Evolutionary conservation across 1,140 invertebrate species (phyloP), one percentile per base, ranked within the genome.

Genomic region (Hydropsyche tenuis): DNA sequence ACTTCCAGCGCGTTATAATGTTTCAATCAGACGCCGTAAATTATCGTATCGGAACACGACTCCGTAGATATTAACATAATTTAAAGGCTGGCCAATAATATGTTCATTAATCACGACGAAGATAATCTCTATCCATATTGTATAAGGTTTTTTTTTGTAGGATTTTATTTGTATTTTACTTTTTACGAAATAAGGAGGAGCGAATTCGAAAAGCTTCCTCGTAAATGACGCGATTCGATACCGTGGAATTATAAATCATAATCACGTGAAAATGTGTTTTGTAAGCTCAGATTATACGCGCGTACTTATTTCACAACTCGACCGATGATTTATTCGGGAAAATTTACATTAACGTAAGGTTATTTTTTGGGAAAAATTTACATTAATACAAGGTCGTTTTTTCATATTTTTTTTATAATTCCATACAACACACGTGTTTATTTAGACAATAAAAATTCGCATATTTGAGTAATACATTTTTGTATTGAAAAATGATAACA

Each of bases 11-110:
- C 30, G 30, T 37, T 22, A 48, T 70, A 70, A 70, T 60, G 51
- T 70, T 70, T 70, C 68, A 70, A 70, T 70, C 68, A 23, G 14
- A 45, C 43, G 27, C 22, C 16, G 46, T 70, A 70, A 70, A 70
- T 70, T 43, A 68, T 68, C 16, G 37, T 65, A 43, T 42, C 63
- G 14, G 37, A 37, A 68, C 65, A 51, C 16, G 25, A 70, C 7
- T 45, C 16, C 25, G 25, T 25, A 37, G 68, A 70, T 70, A 56
- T 70, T 70, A 70, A 37, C 46, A 56, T 60, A 46, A 70, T 70
- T 70, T 68, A 68, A 68, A 60, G 56, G 56, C 56, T 48, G 16
- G 45, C 45, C 16, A 48, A 48, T 16, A 16, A 43, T 70, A 23
- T 37, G 22, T 70, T 56, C 48, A 70, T 70, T 70, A 70, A 70